phyloP scores from a whole-genome alignment of 2,888 invertebrate species.

The Podotricha telesiphe region DNA sequence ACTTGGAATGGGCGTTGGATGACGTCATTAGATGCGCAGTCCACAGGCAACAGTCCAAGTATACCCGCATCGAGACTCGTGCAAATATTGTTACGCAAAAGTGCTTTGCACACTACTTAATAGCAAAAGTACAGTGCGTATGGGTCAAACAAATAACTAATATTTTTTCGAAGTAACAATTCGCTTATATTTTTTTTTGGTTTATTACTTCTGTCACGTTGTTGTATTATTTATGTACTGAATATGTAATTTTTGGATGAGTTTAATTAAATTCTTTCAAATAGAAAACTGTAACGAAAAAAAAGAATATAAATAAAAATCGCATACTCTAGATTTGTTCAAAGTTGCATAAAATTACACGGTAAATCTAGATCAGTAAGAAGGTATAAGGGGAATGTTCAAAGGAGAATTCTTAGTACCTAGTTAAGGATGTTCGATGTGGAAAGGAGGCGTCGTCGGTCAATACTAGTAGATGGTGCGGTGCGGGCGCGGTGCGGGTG shows the following conservation, averaged over 20 bases:
- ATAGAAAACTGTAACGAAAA: neutral
- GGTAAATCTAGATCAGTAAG: constrained; percentile 72
- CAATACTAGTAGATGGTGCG: constrained; percentile 81
- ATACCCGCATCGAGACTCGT: constrained; percentile 49
- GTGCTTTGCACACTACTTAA: constrained; percentile 19
- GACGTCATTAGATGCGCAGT: constrained; percentile 63
- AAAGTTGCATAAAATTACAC: constrained; percentile 34
- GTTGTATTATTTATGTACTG: neutral
- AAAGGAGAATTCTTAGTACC: constrained; percentile 78
- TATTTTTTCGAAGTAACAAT: neutral
- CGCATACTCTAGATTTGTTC: neutral
- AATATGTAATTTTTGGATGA: neutral
- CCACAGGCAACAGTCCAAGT: constrained; percentile 58
- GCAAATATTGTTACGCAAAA: constrained; percentile 35
- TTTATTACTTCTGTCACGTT: neutral
- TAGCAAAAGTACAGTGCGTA: constrained; percentile 9
- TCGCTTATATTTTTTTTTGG: neutral
- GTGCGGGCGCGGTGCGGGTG: constrained; percentile 78
- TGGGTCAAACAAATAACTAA: constrained; percentile 9
- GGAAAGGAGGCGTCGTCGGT: constrained; percentile 83
- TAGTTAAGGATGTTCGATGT: constrained; percentile 82
- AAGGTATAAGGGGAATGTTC: constrained; percentile 78
- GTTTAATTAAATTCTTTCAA: neutral
- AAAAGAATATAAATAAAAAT: neutral
- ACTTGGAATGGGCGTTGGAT: constrained; percentile 42